Evolutionary conservation across 2,113 vertebrate genomes (phyloP), one percentile per base, ranked within the genome.

Genomic region (Bufo gargarizans): DNA sequence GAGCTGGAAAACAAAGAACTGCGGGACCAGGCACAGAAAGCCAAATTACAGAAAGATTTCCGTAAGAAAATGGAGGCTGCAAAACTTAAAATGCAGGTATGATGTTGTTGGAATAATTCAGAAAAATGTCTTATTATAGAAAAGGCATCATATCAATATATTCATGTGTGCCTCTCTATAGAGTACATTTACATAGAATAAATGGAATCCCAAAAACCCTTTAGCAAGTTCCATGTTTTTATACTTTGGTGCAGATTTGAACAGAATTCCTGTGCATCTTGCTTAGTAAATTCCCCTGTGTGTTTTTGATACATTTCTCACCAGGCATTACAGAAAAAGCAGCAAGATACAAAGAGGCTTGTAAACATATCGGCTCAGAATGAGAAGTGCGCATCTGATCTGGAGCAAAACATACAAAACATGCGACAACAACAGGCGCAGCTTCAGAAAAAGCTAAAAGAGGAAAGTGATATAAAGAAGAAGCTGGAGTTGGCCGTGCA

Each of bases 361-460:
- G 93, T 92, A 77, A 94, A 91, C 5, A 90, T 97, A 53, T 96
- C 95, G 1, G 90, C 93, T 49, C 95, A 97, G 86, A 97, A 94
- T 91, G 93, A 94, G 90, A 94, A 94, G 92, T 91, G 91, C 78
- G 93, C 94, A 86, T 91, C 90, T 12, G 95, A 97, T 91, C 89
- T 96, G 77, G 94, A 95, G 89, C 93, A 92, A 88, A 97, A 94
- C 4, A 92, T 99, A 79, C 94, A 95, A 90, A 95, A 95, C 90
- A 95, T 97, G 96, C 96, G 94, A 69, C 90, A 88, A 80, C 95
- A 96, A 89, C 95, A 95, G 84, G 90, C 90, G 19, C 91, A 95
- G 87, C 94, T 97, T 58, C 95, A 96, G 90, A 94, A 91, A 90
- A 94, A 90, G 91, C 90, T 96, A 43, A 90, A 1, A 88, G 91